Evolutionary conservation across 2,113 vertebrate species (phyloP), one percentile per base, ranked within the genome.

Genomic region (Cynocephalus volans): DNA sequence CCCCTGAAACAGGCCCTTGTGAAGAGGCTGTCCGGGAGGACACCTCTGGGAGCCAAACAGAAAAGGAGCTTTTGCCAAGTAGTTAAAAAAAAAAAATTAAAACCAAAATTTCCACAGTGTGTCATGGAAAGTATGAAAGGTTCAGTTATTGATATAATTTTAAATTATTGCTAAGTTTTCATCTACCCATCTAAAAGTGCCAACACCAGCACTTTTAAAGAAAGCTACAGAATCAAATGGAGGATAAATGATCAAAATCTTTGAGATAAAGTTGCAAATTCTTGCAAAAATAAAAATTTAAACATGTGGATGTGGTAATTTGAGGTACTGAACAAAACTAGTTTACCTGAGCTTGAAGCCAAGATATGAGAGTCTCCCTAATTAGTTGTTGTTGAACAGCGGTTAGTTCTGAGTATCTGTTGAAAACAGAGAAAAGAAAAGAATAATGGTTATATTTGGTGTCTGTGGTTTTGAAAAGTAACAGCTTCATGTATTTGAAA

Each of bases 291-390:
- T 33, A 67, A 81, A 76, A 87, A 31, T 76, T 62, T 56, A 90
- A 92, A 12, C 56, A 45, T n/a, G 31, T 33, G 17, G 33, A 45
- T n/a, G 31, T 33, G 17, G 33, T 41, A 67, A 86, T 64, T 31
- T 67, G n/a, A 95, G n/a, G 24, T 76, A 77, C 14, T 73, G 24
- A 92, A 88, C 80, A 72, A 89, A 84, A 88, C 24, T 72, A 70
- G 93, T 62, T 72, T 97, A 99, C 99, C 99, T 99, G 99, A 97
- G 98, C 98, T 98, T 99, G 99, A 67, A 99, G 99, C 99, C 99
- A 99, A 96, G 99, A 99, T 99, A 99, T 98, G 62, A 99, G 99
- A 0, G 99, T 99, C 98, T 99, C 99, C 97, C 99, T 99, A 97
- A 99, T 99, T 67, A 99, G 99, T 95, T 99, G 99, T 96, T 99